A percentile compares a stretch with the other conserved stretches of the same genome.
These are phyloP conservation scores for Rousettus madagascariensis DNA, from an alignment of 2,797 vertebrate species.

Conservation along the genomic window DNA sequence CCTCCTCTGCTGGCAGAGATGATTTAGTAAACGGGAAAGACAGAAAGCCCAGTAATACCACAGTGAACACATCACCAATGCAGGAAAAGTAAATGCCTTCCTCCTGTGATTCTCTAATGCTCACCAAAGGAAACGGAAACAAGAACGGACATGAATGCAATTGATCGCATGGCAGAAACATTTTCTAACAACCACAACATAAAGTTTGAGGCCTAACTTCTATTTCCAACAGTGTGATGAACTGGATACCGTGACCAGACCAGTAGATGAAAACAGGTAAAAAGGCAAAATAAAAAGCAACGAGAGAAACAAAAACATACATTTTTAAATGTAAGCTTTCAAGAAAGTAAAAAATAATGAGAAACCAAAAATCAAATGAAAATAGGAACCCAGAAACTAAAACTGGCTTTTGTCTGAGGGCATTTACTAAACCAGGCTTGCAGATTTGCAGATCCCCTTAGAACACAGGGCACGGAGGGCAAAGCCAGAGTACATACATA, in stretches of 20 bases:
- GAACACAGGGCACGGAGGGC: neutral
- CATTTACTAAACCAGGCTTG: neutral
- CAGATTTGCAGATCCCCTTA: neutral
- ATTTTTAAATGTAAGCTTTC: neutral
- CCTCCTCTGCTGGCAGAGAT: neutral
- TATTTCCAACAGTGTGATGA: neutral
- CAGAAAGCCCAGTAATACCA: neutral
- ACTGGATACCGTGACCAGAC: neutral
- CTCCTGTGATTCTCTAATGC: neutral
- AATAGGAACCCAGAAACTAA: neutral
- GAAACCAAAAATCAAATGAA: constrained; percentile 23
- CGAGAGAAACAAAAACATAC: neutral
- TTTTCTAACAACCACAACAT: neutral
- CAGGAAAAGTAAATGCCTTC: neutral
- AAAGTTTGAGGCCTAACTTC: neutral
- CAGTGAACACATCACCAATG: neutral
- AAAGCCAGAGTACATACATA: neutral
- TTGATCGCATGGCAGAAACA: neutral
- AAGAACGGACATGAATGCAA: neutral
- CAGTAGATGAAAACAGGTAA: neutral
- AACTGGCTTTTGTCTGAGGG: neutral
- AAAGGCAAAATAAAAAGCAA: neutral
- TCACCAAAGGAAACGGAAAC: neutral
- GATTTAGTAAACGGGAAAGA: neutral
- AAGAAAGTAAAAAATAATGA: constrained; percentile 12